Base-by-base conservation (phyloP, 2,797 vertebrate species). In the Manis pentadactyla region DNA sequence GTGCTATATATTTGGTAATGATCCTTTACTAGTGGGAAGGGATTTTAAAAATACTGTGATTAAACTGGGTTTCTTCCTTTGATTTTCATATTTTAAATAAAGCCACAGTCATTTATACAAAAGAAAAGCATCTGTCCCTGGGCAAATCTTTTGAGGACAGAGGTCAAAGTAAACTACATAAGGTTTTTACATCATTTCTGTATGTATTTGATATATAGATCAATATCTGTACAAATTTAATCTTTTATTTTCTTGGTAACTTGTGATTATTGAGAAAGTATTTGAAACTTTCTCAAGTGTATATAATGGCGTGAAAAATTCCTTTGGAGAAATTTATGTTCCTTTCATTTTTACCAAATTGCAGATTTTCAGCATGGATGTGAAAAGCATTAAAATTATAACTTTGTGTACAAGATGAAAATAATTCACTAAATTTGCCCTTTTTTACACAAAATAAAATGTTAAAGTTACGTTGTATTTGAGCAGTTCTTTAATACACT, bases 371-470 rank as follows among this genome's bases (percentile, higher is more conserved):
- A 99, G 99, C 99, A 99, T 99, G 99, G 99, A 99, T 99, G 99
- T 99, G 99, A 99, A 99, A 99, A 99, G 99, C 99, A 99, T 99
- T 99, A 99, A 99, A 98, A 99, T 98, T 99, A 99, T 99, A 99
- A 99, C 98, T 99, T 99, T 99, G 98, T 99, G 99, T 99, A 99
- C 98, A 98, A 99, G 98, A 99, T 99, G 98, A 98, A 99, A 99
- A 99, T 98, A 98, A 98, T 98, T 99, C 99, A 99, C 99, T 99
- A 98, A 99, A 99, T 98, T 98, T 99, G 99, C 98, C 98, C 99
- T 99, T 99, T 99, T 99, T 99, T 99, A 99, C 99, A 99, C 99
- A 99, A 99, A 99, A 99, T 99, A 99, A 99, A 99, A 98, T 34
- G 37, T 98, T 98, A 90, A 98, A 98, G 96, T 98, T 96, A 96